Percentiles rank a stretch among this genome's conserved stretches.
Conservation (phyloP, 2,797 vertebrate species). For the Arrhamphus sclerolepis region DNA sequence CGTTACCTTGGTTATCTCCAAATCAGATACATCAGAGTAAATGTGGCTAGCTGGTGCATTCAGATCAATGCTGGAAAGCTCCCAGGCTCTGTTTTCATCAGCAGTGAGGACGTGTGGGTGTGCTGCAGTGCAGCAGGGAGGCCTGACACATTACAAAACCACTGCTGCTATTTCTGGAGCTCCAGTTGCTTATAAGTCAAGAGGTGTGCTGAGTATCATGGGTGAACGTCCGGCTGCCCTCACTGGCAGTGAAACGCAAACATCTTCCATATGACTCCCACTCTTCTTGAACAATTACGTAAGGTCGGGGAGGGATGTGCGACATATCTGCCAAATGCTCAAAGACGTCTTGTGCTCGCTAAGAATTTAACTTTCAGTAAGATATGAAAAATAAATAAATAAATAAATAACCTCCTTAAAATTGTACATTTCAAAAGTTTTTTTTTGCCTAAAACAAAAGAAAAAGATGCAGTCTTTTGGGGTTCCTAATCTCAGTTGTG, state of each 20-base stretch:
- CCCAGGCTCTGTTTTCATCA: constrained; percentile 40
- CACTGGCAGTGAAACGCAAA: constrained; percentile 26
- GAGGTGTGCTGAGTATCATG: constrained; percentile 35
- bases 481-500: too few relatives aligned
- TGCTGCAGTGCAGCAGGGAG: constrained; percentile 72
- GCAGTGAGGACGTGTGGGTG: constrained; percentile 51
- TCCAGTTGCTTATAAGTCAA: constrained; percentile 33
- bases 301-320: constrained; percentile 6
- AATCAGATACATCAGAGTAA: constrained; percentile 20
- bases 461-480: too few relatives aligned
- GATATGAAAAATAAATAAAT: too few relatives aligned
- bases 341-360: constrained; percentile 6
- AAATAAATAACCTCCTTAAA: too few relatives aligned
- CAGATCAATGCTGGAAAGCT: constrained; percentile 41
- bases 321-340: constrained; percentile 13
- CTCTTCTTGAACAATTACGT: not conserved
- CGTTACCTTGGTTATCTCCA: constrained; percentile 8
- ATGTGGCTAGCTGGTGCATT: constrained; percentile 18
- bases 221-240: constrained; percentile 36
- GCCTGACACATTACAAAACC: constrained; percentile 58
- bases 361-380: too few relatives aligned
- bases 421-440: too few relatives aligned
- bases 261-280: constrained; percentile 26
- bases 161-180: constrained; percentile 60
- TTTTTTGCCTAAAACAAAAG: too few relatives aligned